Conservation (phyloP, 2,797 vertebrate genomes). For the Miichthys miiuy region DNA sequence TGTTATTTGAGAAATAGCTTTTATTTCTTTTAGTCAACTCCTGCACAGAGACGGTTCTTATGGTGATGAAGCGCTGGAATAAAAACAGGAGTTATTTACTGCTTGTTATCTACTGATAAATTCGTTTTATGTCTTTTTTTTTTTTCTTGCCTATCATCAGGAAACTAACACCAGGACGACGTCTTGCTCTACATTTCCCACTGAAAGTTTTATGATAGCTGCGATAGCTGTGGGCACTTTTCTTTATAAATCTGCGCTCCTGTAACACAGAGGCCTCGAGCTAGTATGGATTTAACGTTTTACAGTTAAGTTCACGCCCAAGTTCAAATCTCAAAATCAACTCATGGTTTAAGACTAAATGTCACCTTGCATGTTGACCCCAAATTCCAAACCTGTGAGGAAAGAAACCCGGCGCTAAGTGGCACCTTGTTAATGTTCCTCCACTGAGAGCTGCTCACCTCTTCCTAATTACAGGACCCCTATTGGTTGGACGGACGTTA, state of each 20-base stretch:
- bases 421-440: constrained; percentile 60
- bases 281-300: constrained; percentile 27
- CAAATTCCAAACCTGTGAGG: constrained; percentile 55
- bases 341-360: not conserved
- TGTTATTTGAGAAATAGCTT: constrained; percentile 52
- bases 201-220: constrained; percentile 15
- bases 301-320: constrained; percentile 24
- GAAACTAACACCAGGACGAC: not conserved
- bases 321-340: constrained; percentile 52
- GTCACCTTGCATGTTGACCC: not conserved
- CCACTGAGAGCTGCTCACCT: constrained; percentile 59
- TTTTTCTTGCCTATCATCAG: constrained; percentile 6
- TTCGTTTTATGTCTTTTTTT: constrained; percentile 8
- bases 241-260: constrained; percentile 23
- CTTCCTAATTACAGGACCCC: constrained; percentile 79
- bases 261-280: constrained; percentile 30
- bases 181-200: constrained; percentile 14
- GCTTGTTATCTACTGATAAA: not conserved
- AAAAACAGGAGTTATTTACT: constrained; percentile 8
- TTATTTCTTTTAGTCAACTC: constrained; percentile 21
- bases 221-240: constrained; percentile 1
- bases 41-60: not conserved
- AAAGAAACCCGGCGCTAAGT: constrained; percentile 37
- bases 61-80: constrained; percentile 9
- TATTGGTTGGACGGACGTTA: constrained; percentile 73